Percentiles rank a stretch among this genome's conserved stretches.
Evolutionary conservation across 2,113 vertebrate species (phyloP).

Genomic region (Macquaria ambigua): DNA sequence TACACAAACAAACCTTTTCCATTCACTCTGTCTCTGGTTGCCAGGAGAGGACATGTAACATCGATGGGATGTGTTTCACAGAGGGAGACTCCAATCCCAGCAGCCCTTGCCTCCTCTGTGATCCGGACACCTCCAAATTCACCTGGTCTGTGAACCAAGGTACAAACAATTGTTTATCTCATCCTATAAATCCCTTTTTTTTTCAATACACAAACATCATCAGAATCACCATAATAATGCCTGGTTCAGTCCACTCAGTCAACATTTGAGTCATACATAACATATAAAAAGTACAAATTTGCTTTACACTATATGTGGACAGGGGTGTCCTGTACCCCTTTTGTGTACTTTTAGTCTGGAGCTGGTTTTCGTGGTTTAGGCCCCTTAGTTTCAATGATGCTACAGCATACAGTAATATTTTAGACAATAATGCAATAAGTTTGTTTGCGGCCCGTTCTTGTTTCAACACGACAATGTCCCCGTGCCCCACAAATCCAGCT

Average conservation of each 20-base stretch:
- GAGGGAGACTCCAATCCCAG: conserved; percentile 79
- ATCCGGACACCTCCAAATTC: conserved; percentile 79
- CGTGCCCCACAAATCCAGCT: too few species aligned
- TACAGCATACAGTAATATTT: neutral
- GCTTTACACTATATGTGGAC: neutral
- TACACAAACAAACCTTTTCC: neutral
- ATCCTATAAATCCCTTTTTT: neutral
- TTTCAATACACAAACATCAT: neutral
- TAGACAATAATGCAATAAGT: neutral
- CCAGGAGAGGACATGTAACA: conserved; percentile 84
- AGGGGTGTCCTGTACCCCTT: neutral
- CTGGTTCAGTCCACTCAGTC: too few species aligned
- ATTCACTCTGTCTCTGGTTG: neutral
- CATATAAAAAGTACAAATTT: neutral
- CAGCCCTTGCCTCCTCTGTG: conserved; percentile 83
- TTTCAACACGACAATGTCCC: too few species aligned
- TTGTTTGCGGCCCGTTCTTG: too few species aligned
- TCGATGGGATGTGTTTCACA: conserved; percentile 85
- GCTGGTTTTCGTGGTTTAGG: neutral
- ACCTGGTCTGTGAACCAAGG: conserved; percentile 86
- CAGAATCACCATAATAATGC: neutral
- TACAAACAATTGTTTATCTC: conserved; percentile 29
- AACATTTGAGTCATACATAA: too few species aligned
- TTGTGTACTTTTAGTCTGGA: neutral
- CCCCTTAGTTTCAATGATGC: neutral